Evolutionary conservation across 2,113 vertebrate genomes (phyloP).

Genomic region (Hydrolagus affinis): DNA sequence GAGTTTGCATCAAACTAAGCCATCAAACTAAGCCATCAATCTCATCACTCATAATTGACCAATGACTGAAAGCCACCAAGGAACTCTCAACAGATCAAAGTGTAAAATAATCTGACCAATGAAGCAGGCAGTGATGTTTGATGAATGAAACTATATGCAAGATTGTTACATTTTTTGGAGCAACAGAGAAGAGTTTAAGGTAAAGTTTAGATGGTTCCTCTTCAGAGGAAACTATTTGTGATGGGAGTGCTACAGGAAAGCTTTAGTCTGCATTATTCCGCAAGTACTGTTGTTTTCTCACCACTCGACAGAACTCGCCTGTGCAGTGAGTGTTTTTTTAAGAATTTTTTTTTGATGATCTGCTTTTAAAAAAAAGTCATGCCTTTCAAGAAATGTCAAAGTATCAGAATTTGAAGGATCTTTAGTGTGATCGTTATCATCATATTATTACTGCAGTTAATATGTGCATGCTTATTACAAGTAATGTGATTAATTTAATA

Average conservation of each 20-base stretch:
- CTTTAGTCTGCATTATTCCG: neutral
- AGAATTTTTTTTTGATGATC: neutral
- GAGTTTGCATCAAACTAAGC: neutral
- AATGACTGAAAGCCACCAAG: neutral
- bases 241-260: neutral
- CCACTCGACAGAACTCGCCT: neutral
- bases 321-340: neutral
- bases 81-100: constrained; percentile 9
- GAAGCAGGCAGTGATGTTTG: too few relatives aligned
- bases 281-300: neutral
- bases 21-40: constrained; percentile 24
- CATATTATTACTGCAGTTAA: constrained; percentile 25
- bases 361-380: neutral
- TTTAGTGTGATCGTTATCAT: constrained; percentile 19
- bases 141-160: neutral
- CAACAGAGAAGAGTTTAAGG: neutral
- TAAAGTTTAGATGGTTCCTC: neutral
- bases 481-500: constrained; percentile 32
- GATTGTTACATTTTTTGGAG: constrained; percentile 14
- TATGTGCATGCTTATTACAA: constrained; percentile 27
- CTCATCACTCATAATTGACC: constrained; percentile 5
- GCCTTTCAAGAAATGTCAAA: constrained; percentile 17
- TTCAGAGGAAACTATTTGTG: constrained; percentile 8
- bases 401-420: constrained; percentile 17
- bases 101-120: constrained; percentile 17